These are phyloP conservation scores for Charanyca ferruginea DNA, from an alignment of 2,888 invertebrate genomes.

Conservation along the genomic window DNA sequence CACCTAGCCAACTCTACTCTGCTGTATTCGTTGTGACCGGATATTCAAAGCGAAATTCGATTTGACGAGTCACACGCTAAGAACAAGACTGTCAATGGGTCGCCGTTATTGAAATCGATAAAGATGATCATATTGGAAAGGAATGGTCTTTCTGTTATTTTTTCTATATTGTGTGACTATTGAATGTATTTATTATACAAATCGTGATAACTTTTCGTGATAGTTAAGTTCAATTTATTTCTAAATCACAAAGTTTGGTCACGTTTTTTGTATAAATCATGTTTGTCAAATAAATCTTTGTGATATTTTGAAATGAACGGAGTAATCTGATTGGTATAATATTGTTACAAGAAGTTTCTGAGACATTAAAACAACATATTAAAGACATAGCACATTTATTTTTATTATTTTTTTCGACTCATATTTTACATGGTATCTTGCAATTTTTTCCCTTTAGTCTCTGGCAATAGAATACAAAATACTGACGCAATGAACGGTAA, in stretches of 20 bases:
- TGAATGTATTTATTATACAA: slow-evolving; percentile 45
- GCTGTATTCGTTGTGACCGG: too few species aligned
- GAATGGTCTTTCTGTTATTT: slow-evolving; percentile 9
- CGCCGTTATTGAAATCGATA: too few species aligned
- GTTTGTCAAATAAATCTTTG: slow-evolving; percentile 41
- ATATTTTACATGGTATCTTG: slow-evolving; percentile 62
- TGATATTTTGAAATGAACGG: slow-evolving; percentile 40
- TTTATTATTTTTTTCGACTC: neutral
- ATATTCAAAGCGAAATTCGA: too few species aligned
- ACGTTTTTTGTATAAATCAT: slow-evolving; percentile 53
- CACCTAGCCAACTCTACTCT: too few species aligned
- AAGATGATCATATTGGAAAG: too few species aligned
- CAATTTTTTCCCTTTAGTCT: slow-evolving; percentile 75
- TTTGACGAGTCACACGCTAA: too few species aligned
- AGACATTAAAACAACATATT: slow-evolving; percentile 10
- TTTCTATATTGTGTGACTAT: slow-evolving; percentile 12
- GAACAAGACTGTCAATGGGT: too few species aligned
- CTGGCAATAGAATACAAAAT: slow-evolving; percentile 73
- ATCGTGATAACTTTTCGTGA: slow-evolving; percentile 46
- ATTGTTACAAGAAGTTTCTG: slow-evolving; percentile 22
- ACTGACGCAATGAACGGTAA: slow-evolving; percentile 69
- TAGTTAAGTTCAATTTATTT: slow-evolving; percentile 43
- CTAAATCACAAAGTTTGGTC: slow-evolving; percentile 38
- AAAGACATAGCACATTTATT: too few species aligned
- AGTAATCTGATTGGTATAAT: slow-evolving; percentile 23